Percentiles rank a stretch among this genome's conserved stretches.
phyloP scores from a whole-genome alignment of 2,797 vertebrate genomes.

The Lithobates sylvaticus region DNA sequence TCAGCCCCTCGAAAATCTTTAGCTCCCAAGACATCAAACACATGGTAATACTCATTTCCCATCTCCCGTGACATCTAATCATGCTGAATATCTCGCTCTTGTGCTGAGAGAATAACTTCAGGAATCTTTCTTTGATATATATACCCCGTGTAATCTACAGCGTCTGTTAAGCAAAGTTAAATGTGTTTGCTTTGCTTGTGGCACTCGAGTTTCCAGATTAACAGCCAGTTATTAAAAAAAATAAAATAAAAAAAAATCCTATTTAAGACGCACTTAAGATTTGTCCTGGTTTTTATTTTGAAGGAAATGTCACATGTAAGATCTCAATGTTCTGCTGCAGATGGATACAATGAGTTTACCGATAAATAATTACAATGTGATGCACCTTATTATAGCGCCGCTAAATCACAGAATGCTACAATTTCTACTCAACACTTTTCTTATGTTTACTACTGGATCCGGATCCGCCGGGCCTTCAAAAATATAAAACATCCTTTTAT shows the following conservation, averaged over 20 bases:
- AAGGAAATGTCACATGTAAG: too few species aligned
- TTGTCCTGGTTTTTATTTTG: background rate
- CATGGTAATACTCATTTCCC: background rate
- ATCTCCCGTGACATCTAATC: constrained; percentile 32
- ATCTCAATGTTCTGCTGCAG: too few species aligned
- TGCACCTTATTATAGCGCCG: too few species aligned
- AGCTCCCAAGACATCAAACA: constrained; percentile 12
- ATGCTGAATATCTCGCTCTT: constrained; percentile 1
- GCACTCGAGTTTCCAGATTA: background rate
- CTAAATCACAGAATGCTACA: too few species aligned
- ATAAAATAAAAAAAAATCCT: background rate
- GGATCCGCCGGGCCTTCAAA: too few species aligned
- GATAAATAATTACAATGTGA: too few species aligned
- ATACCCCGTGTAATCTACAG: background rate
- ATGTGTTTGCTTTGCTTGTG: constrained; percentile 22
- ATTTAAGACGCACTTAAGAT: background rate
- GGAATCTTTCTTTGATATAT: constrained; percentile 13
- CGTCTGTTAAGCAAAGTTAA: background rate
- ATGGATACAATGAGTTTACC: too few species aligned
- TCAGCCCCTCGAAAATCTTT: background rate
- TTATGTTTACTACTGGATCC: too few species aligned
- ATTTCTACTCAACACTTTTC: too few species aligned
- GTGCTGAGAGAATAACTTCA: constrained; percentile 2
- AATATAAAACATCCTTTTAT: too few species aligned
- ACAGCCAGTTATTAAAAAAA: background rate